phyloP scores from a whole-genome alignment of 2,113 vertebrate species.

The Tylochromis polylepis region DNA sequence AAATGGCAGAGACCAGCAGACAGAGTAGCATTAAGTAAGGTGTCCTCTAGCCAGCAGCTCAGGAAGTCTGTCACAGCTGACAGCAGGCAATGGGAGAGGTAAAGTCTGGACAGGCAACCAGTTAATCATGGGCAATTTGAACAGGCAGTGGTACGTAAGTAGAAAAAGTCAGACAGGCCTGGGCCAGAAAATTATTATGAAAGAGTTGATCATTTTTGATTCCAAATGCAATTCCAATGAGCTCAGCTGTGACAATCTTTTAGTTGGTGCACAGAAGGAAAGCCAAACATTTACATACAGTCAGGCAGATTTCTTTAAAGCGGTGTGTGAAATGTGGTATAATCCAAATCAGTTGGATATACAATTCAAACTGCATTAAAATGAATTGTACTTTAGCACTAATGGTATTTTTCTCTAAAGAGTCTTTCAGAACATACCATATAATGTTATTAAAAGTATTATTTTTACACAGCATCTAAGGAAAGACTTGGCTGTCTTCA shows the following conservation, averaged over 20 bases:
- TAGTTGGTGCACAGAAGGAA: background rate
- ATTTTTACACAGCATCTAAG: background rate
- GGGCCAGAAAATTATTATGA: background rate
- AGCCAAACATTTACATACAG: background rate
- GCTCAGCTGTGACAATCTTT: background rate
- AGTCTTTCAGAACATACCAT: fast-evolving
- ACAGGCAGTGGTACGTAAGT: background rate
- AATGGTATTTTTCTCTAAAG: no score
- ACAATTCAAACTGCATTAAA: background rate
- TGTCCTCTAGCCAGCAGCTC: background rate
- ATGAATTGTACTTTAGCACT: background rate
- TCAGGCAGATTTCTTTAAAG: no score
- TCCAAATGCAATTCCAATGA: background rate
- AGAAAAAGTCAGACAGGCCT: background rate
- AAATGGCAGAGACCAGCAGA: background rate
- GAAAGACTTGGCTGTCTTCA: fast-evolving
- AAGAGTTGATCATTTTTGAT: background rate
- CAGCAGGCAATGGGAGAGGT: fast-evolving
- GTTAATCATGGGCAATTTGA: fast-evolving
- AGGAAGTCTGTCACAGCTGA: background rate
- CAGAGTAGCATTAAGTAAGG: fast-evolving
- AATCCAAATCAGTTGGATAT: background rate
- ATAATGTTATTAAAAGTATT: background rate
- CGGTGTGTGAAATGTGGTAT: no score
- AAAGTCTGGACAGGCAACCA: background rate